Percentiles rank a stretch among this genome's conserved stretches.
Evolutionary conservation across 35 echinoderm and acorn worm genomes (phyloP).

Genomic region (Antedon bifida): DNA sequence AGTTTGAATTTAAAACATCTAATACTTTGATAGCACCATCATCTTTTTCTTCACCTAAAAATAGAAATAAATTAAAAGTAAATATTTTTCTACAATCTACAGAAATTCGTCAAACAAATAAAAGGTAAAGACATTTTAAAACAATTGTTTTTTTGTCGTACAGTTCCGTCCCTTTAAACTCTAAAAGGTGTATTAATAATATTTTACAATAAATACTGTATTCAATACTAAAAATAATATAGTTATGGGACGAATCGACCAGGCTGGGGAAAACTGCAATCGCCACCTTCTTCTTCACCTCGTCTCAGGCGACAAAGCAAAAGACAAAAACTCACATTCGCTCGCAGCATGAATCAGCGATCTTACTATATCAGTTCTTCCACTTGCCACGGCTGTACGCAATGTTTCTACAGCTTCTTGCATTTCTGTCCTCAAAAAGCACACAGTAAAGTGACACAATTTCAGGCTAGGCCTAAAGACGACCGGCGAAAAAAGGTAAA

Average conservation of each 20-base stretch:
- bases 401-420: slow-evolving; percentile 10
- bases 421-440: neutral
- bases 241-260: too few species aligned
- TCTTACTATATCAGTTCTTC: slow-evolving; percentile 22
- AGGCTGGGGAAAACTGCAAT: too few species aligned
- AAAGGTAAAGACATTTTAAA: too few species aligned
- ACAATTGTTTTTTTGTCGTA: too few species aligned
- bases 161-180: too few species aligned
- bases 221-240: too few species aligned
- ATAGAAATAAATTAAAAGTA: neutral
- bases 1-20: neutral
- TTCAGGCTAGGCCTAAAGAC: neutral
- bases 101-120: too few species aligned
- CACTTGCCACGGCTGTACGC: slow-evolving; percentile 14
- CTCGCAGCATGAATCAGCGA: slow-evolving; percentile 1
- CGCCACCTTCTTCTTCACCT: too few species aligned
- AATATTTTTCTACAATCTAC: neutral
- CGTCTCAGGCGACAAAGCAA: neutral
- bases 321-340: neutral
- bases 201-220: too few species aligned
- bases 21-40: neutral
- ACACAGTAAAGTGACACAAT: neutral
- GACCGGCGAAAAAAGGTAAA: neutral
- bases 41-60: slow-evolving; percentile 6
- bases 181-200: too few species aligned